Evolutionary conservation across 1,140 invertebrate species (phyloP), one percentile per base, ranked within the genome.

Genomic region (Muscidifurax raptorellus): DNA sequence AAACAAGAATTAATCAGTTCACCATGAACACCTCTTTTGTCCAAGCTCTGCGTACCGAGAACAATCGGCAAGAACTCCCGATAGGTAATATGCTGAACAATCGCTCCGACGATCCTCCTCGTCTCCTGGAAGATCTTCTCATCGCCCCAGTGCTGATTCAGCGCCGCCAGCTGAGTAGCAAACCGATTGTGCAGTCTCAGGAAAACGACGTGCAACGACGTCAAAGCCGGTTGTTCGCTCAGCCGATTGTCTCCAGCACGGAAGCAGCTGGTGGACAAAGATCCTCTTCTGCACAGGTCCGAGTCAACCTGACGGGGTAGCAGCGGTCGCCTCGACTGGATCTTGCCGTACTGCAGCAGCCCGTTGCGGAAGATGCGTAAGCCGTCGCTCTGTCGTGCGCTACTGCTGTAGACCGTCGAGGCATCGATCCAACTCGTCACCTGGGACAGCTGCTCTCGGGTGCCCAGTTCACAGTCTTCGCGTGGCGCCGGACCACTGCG

Each of bases 381-480:
- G 84, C 95, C 95, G 84, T 97, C 95, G 0, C 96, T 96, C 76
- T 96, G 96, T 69, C 95, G 94, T 22, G 96, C 95, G 69, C 95
- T 96, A 90, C 96, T 98, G 69, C 97, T 98, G 90, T 99, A 99
- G 12, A 99, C 95, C 36, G 96, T 96, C 0, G 98, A 99, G 2
- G 95, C 98, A 90, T 99, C 98, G 25, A 99, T 94, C 89, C 95
- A 99, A 5, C 97, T 96, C 0, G 98, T 99, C 18, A 98, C 94
- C 90, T 97, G 96, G 86, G 96, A 95, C 59, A 96, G 94, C 91
- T 97, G 96, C 86, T 97, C 96, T 3, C 96, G 91, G 91, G 95
- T 95, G 2, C 96, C 96, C 7, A 96, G 93, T 22, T 95, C 94
- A 86, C 96, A 97, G 87, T 96, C 94, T 30, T 96, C 94, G 6